These are phyloP conservation scores for Microctenopoma stevenorrisi DNA, from an alignment of 2,797 vertebrate species.

Conservation along the genomic window DNA sequence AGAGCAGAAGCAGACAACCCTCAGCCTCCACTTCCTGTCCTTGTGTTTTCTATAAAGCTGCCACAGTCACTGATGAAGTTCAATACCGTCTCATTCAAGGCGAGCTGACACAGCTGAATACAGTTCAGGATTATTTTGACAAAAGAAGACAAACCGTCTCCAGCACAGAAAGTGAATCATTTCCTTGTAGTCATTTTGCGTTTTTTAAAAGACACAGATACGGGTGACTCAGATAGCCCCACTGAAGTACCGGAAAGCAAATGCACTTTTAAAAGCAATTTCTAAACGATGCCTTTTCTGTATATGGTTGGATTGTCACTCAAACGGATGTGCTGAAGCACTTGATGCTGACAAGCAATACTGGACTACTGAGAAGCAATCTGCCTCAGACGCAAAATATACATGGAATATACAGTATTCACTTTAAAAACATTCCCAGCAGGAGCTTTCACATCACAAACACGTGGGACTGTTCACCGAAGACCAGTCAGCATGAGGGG, in stretches of 20 bases:
- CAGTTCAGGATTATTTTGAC: slow-evolving; percentile 52
- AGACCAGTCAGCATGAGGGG: slow-evolving; percentile 12
- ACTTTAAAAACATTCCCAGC: slow-evolving; percentile 28
- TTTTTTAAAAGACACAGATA: slow-evolving; percentile 45
- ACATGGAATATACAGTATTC: slow-evolving; percentile 13
- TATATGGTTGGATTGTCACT: slow-evolving; percentile 51
- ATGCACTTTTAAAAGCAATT: slow-evolving; percentile 57
- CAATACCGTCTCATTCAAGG: slow-evolving; percentile 49
- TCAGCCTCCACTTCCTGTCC: slow-evolving; percentile 30
- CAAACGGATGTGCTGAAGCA: slow-evolving; percentile 42
- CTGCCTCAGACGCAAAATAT: slow-evolving; percentile 30
- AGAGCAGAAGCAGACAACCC: slow-evolving; percentile 38
- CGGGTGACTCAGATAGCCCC: slow-evolving; percentile 31
- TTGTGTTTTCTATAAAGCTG: slow-evolving; percentile 47
- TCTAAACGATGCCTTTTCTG: slow-evolving; percentile 26
- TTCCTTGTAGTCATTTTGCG: slow-evolving; percentile 54
- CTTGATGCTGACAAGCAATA: slow-evolving; percentile 46
- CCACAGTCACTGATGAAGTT: slow-evolving; percentile 52
- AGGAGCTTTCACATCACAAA: slow-evolving; percentile 31
- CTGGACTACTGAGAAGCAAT: slow-evolving; percentile 46
- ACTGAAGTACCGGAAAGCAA: slow-evolving; percentile 39
- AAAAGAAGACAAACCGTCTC: slow-evolving; percentile 43
- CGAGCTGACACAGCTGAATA: slow-evolving; percentile 56
- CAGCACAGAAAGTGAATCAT: slow-evolving; percentile 44
- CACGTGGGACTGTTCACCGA: neutral